These are phyloP conservation scores for Thaumetopoea pityocampa DNA, from an alignment of 1,140 invertebrate species.

Conservation along the genomic window DNA sequence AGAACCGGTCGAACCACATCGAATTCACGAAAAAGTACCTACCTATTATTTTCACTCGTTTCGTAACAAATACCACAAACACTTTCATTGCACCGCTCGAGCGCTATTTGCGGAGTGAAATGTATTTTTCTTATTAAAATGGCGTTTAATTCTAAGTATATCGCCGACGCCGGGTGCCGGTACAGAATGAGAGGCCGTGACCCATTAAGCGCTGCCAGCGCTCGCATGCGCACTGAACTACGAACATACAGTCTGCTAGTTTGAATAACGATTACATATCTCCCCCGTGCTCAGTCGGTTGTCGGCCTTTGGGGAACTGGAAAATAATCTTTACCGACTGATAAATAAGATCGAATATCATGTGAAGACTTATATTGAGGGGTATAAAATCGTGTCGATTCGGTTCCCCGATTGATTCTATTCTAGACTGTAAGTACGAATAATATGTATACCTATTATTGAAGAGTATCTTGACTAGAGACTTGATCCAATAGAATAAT, in stretches of 20 bases:
- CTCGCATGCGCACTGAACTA: constrained; percentile 58
- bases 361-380: background rate
- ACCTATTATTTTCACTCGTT: constrained; percentile 12
- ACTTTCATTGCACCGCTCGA: constrained; percentile 12
- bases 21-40: constrained; percentile 19
- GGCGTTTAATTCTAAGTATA: constrained; percentile 52
- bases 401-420: constrained; percentile 30
- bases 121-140: constrained; percentile 27
- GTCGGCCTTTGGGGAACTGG: constrained; percentile 44
- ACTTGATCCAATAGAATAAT: too few species aligned
- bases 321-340: constrained; percentile 30
- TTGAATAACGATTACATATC: constrained; percentile 65
- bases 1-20: constrained; percentile 23
- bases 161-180: constrained; percentile 40
- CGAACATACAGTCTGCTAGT: constrained; percentile 50
- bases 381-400: constrained; percentile 4
- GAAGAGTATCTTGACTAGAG: too few species aligned
- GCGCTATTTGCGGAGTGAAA: constrained; percentile 1
- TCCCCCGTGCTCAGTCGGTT: constrained; percentile 36
- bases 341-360: background rate
- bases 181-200: constrained; percentile 62
- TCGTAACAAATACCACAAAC: constrained; percentile 8
- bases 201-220: constrained; percentile 48
- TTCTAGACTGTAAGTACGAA: constrained; percentile 21
- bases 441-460: too few species aligned